Evolutionary conservation across 2,113 vertebrate genomes (phyloP).

Genomic region (Anarhynchus alexandrinus): DNA sequence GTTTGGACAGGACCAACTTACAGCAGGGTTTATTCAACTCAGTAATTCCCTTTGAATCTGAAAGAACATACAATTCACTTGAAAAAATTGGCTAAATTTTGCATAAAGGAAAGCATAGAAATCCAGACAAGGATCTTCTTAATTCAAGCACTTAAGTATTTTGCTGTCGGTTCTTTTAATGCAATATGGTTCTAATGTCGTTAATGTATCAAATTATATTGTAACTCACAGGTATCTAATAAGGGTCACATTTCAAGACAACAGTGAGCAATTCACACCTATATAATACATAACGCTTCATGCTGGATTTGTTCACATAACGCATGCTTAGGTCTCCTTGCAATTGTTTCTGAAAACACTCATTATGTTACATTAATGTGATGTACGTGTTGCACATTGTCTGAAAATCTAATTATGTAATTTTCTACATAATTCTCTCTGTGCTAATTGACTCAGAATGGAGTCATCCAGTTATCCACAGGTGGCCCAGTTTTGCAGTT

Average conservation of each 20-base stretch:
- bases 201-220: not conserved
- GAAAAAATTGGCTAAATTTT: not conserved
- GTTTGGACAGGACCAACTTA: not conserved
- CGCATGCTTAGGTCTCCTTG: not conserved
- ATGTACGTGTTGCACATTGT: not conserved
- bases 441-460: not conserved
- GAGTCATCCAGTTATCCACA: not conserved
- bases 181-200: not conserved
- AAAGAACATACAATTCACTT: not conserved
- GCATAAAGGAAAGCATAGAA: not conserved
- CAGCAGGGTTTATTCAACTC: not conserved
- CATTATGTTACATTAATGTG: not conserved
- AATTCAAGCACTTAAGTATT: not conserved
- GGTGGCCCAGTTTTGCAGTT: not conserved
- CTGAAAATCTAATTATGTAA: not conserved
- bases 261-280: not conserved
- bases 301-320: not conserved
- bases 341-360: not conserved
- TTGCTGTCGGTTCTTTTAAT: not conserved
- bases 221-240: not conserved
- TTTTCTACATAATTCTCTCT: not conserved
- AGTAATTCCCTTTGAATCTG: slow-evolving; percentile 9
- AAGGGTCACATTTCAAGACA: not conserved
- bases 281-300: not conserved
- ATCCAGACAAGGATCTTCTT: not conserved